These are phyloP conservation scores for Cinclus cinclus DNA, from an alignment of 2,113 vertebrate species.

Conservation along the genomic window DNA sequence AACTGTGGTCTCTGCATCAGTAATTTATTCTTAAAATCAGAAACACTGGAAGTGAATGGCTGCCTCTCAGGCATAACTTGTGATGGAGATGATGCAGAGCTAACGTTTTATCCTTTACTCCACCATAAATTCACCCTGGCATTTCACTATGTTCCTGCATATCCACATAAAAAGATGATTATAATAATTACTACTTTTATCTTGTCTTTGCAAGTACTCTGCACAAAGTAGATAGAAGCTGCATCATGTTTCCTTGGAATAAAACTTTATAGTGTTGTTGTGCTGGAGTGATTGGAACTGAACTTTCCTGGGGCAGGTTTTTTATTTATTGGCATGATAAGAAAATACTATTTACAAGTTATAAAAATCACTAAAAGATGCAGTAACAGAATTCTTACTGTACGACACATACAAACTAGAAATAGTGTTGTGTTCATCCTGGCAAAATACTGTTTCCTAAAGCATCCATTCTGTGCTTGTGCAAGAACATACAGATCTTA, in stretches of 20 bases:
- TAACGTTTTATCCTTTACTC: not conserved
- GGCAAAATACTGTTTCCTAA: not conserved
- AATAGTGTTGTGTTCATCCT: not conserved
- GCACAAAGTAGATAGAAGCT: not conserved
- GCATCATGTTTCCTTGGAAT: not conserved
- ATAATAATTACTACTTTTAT: not conserved
- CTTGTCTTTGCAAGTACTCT: not conserved
- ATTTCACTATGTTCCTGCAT: not conserved
- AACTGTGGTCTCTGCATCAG: not conserved
- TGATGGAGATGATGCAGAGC: not conserved
- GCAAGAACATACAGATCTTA: not conserved
- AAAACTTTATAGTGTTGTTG: not conserved
- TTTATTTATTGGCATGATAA: not conserved
- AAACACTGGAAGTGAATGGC: not conserved
- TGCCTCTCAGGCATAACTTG: not conserved
- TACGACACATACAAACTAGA: not conserved
- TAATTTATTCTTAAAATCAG: conserved; percentile 5
- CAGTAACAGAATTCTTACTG: not conserved
- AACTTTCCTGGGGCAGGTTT: not conserved
- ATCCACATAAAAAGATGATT: not conserved
- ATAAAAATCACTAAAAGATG: not conserved
- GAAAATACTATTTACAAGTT: not conserved
- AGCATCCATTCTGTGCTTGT: not conserved
- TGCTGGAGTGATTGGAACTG: not conserved
- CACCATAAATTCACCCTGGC: not conserved